These are phyloP conservation scores for Chrysochloris asiatica DNA, from an alignment of 2,113 vertebrate genomes.

Conservation along the genomic window DNA sequence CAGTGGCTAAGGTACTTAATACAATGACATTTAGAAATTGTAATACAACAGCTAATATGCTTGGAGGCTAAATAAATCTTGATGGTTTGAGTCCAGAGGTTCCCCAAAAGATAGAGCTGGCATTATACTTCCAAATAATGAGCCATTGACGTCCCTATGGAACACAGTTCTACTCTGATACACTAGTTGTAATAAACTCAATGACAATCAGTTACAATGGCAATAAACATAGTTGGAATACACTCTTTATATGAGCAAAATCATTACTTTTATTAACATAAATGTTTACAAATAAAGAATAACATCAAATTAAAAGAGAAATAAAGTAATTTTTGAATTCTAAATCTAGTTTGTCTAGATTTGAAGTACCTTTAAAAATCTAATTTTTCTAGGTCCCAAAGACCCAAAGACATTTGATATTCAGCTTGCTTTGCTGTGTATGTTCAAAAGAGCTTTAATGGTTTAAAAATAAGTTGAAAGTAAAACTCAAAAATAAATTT, in stretches of 20 bases:
- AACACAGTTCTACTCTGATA: not conserved
- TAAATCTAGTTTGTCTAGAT: not conserved
- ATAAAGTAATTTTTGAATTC: slow-evolving; percentile 6
- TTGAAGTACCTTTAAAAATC: slow-evolving; percentile 11
- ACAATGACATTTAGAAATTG: no score
- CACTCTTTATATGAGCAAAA: not conserved
- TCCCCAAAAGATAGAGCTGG: not conserved
- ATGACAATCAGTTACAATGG: no score
- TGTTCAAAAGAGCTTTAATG: not conserved
- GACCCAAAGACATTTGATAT: not conserved
- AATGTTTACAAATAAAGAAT: not conserved
- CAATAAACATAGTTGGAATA: not conserved
- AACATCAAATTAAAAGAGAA: not conserved
- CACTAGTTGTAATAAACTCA: no score
- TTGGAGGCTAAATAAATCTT: not conserved
- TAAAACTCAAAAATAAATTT: not conserved
- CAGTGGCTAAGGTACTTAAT: no score
- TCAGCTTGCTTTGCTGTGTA: not conserved
- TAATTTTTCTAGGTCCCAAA: slow-evolving; percentile 24
- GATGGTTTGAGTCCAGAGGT: not conserved
- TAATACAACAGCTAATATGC: not conserved
- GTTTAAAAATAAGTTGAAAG: slow-evolving; percentile 1
- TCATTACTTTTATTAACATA: not conserved
- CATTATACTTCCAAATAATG: not conserved
- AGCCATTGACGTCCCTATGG: not conserved